Conservation (phyloP, 2,888 invertebrate genomes). For the Thymelicus acteon region DNA sequence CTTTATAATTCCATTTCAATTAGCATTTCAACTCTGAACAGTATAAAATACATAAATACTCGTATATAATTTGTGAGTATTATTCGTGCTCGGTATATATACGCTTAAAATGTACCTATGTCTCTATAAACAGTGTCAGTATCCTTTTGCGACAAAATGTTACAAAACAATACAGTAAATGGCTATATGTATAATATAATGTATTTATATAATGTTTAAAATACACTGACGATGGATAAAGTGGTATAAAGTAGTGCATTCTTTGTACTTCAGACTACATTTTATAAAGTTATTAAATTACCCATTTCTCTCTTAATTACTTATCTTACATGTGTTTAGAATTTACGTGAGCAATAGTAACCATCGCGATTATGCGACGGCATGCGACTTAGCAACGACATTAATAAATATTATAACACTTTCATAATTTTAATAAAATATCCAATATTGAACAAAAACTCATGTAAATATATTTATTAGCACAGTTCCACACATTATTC, state of each 20-base stretch:
- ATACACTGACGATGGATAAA: slow-evolving; percentile 13
- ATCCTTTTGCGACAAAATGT: slow-evolving; percentile 9
- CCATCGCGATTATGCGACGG: slow-evolving; percentile 41
- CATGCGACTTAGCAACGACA: slow-evolving; percentile 18
- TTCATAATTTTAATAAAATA: slow-evolving; percentile 25
- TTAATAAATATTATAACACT: slow-evolving; percentile 18
- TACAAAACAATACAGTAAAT: not conserved
- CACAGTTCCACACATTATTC: slow-evolving; percentile 9
- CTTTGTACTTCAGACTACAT: slow-evolving; percentile 62
- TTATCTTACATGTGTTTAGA: slow-evolving; percentile 56
- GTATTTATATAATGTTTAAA: slow-evolving; percentile 3
- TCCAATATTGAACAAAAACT: slow-evolving; percentile 26
- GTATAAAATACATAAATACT: not conserved
- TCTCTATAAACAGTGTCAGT: slow-evolving; percentile 42
- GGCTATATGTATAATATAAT: slow-evolving; percentile 2
- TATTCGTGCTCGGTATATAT: slow-evolving; percentile 70
- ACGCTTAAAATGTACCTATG: slow-evolving; percentile 72
- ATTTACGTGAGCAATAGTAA: slow-evolving; percentile 67
- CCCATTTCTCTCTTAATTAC: slow-evolving; percentile 38
- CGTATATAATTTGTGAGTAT: slow-evolving; percentile 61
- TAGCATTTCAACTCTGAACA: not conserved
- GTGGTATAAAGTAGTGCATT: slow-evolving; percentile 53
- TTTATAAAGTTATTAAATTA: slow-evolving; percentile 41
- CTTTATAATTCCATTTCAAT: not conserved
- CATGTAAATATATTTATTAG: slow-evolving; percentile 21